phyloP scores from a whole-genome alignment of 2,113 vertebrate species.

The Leptobrachium leishanense region DNA sequence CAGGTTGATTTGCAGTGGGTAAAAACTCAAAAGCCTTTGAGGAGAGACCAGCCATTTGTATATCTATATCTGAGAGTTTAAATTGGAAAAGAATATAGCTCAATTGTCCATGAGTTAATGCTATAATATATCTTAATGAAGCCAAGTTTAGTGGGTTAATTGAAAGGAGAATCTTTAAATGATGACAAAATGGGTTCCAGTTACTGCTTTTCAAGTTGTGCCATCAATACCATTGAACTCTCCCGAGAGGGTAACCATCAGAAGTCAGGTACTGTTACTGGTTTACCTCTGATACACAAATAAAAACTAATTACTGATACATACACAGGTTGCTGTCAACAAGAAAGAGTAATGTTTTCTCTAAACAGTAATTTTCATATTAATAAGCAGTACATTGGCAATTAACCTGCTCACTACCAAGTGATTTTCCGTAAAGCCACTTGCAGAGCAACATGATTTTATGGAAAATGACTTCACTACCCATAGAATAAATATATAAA shows the following conservation, averaged over 20 bases:
- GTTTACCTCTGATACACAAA: background rate
- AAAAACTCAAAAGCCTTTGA: too few species aligned
- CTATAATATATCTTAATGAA: conserved; percentile 39
- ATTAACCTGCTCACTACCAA: too few species aligned
- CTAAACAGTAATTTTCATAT: too few species aligned
- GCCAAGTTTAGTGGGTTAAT: conserved; percentile 35
- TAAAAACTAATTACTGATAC: background rate
- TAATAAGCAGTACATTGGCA: too few species aligned
- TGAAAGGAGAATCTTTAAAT: conserved; percentile 40
- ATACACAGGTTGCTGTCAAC: too few species aligned
- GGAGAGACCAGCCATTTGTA: too few species aligned
- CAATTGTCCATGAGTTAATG: conserved; percentile 34
- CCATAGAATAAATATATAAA: too few species aligned
- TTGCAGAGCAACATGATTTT: too few species aligned
- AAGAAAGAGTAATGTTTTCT: too few species aligned
- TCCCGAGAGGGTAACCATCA: conserved; percentile 5
- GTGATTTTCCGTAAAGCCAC: too few species aligned
- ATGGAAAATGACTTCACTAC: too few species aligned
- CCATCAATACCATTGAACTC: conserved; percentile 38
- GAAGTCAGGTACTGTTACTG: background rate
- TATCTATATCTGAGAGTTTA: background rate
- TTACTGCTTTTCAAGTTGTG: conserved; percentile 26
- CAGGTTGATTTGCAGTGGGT: too few species aligned
- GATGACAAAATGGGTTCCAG: conserved; percentile 30
- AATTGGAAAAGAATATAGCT: conserved; percentile 6